Conservation (phyloP, 2,888 invertebrate genomes). For the Drosophila parthenogenetica region DNA sequence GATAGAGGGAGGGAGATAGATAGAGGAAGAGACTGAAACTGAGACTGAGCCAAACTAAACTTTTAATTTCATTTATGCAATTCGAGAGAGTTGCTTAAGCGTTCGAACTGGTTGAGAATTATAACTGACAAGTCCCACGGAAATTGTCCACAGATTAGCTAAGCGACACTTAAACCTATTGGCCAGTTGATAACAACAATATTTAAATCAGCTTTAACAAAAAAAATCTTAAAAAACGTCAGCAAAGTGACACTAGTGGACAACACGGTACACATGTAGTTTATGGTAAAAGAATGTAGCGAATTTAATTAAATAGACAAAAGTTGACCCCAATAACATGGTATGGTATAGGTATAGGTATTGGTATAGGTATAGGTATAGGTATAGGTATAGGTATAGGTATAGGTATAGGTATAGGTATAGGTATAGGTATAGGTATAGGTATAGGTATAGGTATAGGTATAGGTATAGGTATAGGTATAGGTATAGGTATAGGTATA, state of each 20-base stretch:
- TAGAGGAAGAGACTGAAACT: background rate
- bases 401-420: too few relatives aligned
- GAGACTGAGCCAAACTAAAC: conserved; percentile 31
- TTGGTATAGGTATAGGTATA: too few relatives aligned
- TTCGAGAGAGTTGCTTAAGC: conserved; percentile 48
- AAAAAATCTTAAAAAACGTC: background rate
- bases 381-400: too few relatives aligned
- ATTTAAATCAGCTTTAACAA: background rate
- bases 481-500: too few relatives aligned
- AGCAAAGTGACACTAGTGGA: background rate
- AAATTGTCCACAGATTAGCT: conserved; percentile 18
- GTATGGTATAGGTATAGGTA: too few relatives aligned
- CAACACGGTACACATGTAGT: too few relatives aligned
- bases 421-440: too few relatives aligned
- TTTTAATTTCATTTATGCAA: conserved; percentile 72
- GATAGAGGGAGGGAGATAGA: background rate
- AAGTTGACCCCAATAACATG: too few relatives aligned
- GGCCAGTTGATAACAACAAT: background rate
- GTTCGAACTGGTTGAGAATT: conserved; percentile 33
- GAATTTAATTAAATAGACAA: too few relatives aligned
- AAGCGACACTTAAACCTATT: conserved; percentile 14
- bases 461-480: too few relatives aligned
- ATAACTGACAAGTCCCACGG: conserved; percentile 31
- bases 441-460: too few relatives aligned
- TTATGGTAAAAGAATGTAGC: too few relatives aligned